Base-by-base conservation (phyloP, 2,888 invertebrate genomes). In the Agonopterix arenella region DNA sequence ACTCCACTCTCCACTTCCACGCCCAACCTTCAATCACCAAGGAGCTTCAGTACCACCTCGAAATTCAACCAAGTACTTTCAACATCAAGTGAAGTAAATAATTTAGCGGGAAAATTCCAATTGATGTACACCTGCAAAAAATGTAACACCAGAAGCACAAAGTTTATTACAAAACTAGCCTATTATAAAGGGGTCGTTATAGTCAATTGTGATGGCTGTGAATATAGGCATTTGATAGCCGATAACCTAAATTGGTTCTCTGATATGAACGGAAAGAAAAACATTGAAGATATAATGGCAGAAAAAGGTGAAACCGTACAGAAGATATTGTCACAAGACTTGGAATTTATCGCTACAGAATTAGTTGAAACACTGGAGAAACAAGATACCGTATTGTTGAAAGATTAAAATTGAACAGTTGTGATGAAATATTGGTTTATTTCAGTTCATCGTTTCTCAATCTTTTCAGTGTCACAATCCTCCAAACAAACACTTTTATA, bases 211-310 rank as follows among this genome's bases (percentile, higher is more conserved):
- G 92, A 93, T 49, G 95, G 95, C 0, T 98, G 98, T 73, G 82
- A 91, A 45, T 98, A 96, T 72, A 93, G 96, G 75, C 99, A 99
- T 82, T 89, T 99, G 18, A 98, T 99, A 59, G 98, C 98, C 0
- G 98, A 99, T 74, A 98, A 99, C 80, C 89, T 99, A 1, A 95
- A 95, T 57, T 99, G 98, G 98, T 99, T 98, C 74, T 89, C 93
- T 0, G 95, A 97, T 70, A 84, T 95, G 68, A 86, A 93, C 65
- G 93, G 93, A 0, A 93, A 92, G 66, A 91, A 91, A 56, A 98
- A 98, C 70, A 96, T 99, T 62, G 98, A 98, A 88, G 94, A 96
- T 57, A 95, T 98, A 38, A 88, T 98, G 74, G 93, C 93, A 11
- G 93, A 93, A 51, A 97, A 96, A 70, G 98, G 98, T 1, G 98